Evolutionary conservation across 2,888 invertebrate genomes (phyloP).

Genomic region (Neoitamus cyanurus): DNA sequence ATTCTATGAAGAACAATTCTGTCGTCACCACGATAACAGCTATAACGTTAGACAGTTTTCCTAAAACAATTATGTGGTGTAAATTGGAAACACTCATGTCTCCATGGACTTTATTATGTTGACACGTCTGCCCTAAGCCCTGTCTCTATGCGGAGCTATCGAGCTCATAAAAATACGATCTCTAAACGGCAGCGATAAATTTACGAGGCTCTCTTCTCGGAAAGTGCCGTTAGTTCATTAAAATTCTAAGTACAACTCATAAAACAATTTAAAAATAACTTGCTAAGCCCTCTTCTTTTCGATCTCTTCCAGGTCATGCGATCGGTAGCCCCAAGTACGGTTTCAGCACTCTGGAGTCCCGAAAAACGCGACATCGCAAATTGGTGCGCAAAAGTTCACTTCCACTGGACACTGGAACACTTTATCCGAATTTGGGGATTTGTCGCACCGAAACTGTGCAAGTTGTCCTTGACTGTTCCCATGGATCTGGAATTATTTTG

Average conservation of each 20-base stretch:
- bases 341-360: conserved; percentile 71
- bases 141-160: not conserved
- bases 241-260: not conserved
- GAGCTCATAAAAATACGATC: not conserved
- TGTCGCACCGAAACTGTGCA: conserved; percentile 66
- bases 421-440: conserved; percentile 60
- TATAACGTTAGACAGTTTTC: not conserved
- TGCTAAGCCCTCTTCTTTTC: not conserved
- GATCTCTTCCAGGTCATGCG: conserved; percentile 21
- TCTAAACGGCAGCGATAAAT: not conserved
- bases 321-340: conserved; percentile 69
- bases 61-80: not conserved
- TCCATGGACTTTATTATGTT: not conserved
- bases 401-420: conserved; percentile 60
- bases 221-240: not conserved
- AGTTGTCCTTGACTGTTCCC: conserved; percentile 65
- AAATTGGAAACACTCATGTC: not conserved
- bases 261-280: not conserved
- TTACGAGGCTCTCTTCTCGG: not conserved
- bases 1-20: not conserved
- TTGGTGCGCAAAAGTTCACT: conserved; percentile 68
- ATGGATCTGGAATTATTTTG: conserved; percentile 65
- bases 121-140: not conserved
- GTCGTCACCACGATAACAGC: not conserved
- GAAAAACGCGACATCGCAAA: conserved; percentile 66